Percentiles rank a stretch among this genome's conserved stretches.
These are phyloP conservation scores for Falco rusticolus DNA, from an alignment of 2,797 vertebrate species.

Conservation along the genomic window DNA sequence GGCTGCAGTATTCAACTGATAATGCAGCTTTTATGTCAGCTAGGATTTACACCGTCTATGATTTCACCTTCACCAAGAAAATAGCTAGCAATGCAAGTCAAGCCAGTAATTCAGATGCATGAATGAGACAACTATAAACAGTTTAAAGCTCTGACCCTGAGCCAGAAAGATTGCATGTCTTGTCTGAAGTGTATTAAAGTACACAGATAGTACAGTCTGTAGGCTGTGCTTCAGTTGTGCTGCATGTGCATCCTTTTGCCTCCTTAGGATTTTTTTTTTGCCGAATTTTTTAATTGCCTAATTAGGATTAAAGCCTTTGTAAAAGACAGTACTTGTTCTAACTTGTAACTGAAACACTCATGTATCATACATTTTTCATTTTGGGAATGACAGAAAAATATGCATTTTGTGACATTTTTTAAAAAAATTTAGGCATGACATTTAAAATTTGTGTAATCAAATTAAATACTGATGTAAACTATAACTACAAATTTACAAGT, in stretches of 20 bases:
- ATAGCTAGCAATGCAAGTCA: background rate
- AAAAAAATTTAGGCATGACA: background rate
- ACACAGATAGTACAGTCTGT: background rate
- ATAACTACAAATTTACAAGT: background rate
- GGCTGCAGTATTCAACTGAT: background rate
- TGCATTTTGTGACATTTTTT: background rate
- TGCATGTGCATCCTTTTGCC: background rate
- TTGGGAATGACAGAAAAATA: slow-evolving; percentile 48
- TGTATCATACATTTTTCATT: background rate
- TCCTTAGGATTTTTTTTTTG: background rate
- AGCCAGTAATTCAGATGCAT: background rate
- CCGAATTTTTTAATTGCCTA: too few relatives aligned
- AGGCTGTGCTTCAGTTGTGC: background rate
- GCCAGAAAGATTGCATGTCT: background rate
- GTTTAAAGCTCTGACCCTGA: background rate
- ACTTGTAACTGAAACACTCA: slow-evolving; percentile 16
- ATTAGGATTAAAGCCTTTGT: background rate
- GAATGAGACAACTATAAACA: background rate
- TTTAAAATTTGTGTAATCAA: slow-evolving; percentile 20
- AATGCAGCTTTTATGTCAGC: background rate
- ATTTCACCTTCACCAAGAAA: background rate
- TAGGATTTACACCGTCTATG: background rate
- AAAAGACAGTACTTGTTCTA: background rate
- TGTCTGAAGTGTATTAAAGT: background rate
- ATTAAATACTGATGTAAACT: slow-evolving; percentile 31